Conservation (phyloP, 2,797 vertebrate species). For the Tragelaphus eurycerus region DNA sequence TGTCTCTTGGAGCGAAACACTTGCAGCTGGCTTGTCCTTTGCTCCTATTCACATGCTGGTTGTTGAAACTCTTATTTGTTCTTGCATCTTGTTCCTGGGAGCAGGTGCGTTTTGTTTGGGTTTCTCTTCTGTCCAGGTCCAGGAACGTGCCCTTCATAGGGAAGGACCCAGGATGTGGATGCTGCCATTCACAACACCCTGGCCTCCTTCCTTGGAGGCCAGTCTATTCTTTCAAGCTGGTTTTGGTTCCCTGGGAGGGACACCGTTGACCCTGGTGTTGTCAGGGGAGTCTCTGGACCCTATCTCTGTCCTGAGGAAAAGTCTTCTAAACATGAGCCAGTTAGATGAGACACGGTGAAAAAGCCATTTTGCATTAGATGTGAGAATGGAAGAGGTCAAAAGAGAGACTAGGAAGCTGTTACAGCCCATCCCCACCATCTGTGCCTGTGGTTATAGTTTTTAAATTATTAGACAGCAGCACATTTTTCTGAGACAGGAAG, state of each 20-base stretch:
- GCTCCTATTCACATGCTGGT: not conserved
- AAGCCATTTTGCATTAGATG: not conserved
- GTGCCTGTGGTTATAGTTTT: not conserved
- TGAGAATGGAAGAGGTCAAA: not conserved
- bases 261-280: not conserved
- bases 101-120: not conserved
- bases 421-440: not conserved
- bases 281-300: conserved; percentile 2
- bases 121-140: not conserved
- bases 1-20: not conserved
- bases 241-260: not conserved
- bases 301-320: not conserved
- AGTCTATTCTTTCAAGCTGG: not conserved
- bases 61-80: not conserved
- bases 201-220: not conserved
- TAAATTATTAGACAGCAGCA: not conserved
- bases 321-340: not conserved
- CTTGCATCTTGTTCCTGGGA: not conserved
- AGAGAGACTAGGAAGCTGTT: not conserved
- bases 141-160: not conserved
- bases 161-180: not conserved
- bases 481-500: not conserved
- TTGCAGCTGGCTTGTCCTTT: not conserved
- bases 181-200: not conserved
- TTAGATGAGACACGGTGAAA: not conserved